Evolutionary conservation across 2,113 vertebrate genomes (phyloP), one percentile per base, ranked within the genome.

Genomic region (Tenrec ecaudatus): DNA sequence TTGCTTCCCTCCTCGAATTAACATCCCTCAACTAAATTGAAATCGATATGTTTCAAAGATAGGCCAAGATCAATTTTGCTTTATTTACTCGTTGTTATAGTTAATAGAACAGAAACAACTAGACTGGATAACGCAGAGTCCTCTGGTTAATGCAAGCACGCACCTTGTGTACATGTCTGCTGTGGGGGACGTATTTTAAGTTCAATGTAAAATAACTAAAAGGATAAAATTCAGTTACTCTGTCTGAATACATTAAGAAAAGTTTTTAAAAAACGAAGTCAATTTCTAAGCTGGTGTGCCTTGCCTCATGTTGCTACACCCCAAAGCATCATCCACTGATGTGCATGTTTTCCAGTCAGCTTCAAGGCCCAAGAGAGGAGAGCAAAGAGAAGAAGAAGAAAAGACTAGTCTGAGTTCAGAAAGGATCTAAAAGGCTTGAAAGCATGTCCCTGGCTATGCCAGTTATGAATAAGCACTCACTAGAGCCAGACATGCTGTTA

Each of bases 41-140:
- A 95, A 92, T 93, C 88, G 57, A 79, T 91, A 69, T 53, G 47
- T 81, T 88, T 91, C 47, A 31, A 95, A 82, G 40, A 17, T 89
- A 53, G 4, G 40, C 31, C 47, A 80, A 60, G 82, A 80, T 89
- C 33, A 17, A 36, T 86, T 88, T 58, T 76, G 80, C 47, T 83
- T n/a, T 83, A 33, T 58, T 78, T 57, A 29, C 11, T 68, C 77
- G 38, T 58, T 66, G 57, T 58, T 40, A 0, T 36, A 66, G 80
- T 82, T 88, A 22, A 38, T 47, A 88, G 62, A 36, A 60, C 27
- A 82, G 76, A 95, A 76, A 82, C 58, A 60, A 79, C 53, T 64
- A 12, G 0, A 8, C 3, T 3, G 60, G 27, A n/a, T 60, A 71
- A 36, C 14, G 64, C 64, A 36, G 60, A 89, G n/a, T 57, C 23